A percentile compares a stretch with the other conserved stretches of the same genome.
Evolutionary conservation across 2,888 invertebrate genomes (phyloP).

Genomic region (Agrotis exclamationis): DNA sequence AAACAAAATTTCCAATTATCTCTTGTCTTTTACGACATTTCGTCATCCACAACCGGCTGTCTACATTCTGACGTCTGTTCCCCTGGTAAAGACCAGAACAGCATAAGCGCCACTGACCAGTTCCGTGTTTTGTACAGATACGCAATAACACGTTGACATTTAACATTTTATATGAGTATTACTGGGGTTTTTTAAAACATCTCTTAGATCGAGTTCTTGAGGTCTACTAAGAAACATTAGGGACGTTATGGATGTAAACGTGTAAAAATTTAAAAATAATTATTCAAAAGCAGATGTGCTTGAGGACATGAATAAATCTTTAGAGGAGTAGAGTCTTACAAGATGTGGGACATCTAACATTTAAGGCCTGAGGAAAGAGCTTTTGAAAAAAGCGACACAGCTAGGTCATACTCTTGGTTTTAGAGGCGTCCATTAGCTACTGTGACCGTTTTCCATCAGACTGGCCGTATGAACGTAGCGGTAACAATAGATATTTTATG

Average conservation of each 20-base stretch:
- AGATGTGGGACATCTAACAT: no score
- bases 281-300: no score
- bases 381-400: neutral
- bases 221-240: slow-evolving; percentile 7
- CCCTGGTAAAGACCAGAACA: slow-evolving; percentile 23
- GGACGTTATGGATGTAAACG: neutral
- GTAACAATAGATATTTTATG: no score
- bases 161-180: slow-evolving; percentile 33
- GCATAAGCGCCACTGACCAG: slow-evolving; percentile 40
- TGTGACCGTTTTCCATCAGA: no score
- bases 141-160: slow-evolving; percentile 64
- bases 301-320: neutral
- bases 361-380: no score
- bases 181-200: slow-evolving; percentile 34
- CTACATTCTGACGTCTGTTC: slow-evolving; percentile 37
- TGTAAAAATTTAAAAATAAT: no score
- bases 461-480: no score
- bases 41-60: slow-evolving; percentile 38
- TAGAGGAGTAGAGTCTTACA: neutral
- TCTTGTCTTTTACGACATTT: slow-evolving; percentile 30
- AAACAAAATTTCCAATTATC: slow-evolving; percentile 23
- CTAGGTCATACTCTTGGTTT: no score
- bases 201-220: slow-evolving; percentile 1
- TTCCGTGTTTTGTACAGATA: slow-evolving; percentile 47
- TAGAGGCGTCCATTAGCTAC: no score